Conservation (phyloP, 2,797 vertebrate genomes). For the Rhabdomys pumilio region DNA sequence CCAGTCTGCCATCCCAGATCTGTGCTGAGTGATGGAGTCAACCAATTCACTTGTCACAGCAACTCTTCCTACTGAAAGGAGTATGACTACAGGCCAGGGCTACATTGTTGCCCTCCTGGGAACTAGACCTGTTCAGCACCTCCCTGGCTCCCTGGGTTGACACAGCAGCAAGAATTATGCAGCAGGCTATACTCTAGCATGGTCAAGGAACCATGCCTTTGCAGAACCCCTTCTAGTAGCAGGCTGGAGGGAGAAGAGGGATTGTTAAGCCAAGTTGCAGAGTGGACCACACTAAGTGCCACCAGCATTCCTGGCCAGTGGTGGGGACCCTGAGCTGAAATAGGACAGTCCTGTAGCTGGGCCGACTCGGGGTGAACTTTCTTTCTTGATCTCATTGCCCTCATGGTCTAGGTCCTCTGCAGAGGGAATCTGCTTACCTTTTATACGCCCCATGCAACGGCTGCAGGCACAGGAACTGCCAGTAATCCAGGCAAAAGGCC, state of each 20-base stretch:
- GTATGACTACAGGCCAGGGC: background rate
- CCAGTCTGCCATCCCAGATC: too few species aligned
- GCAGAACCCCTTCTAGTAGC: background rate
- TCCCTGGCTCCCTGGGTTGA: background rate
- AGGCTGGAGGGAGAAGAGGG: background rate
- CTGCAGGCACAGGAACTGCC: constrained; percentile 98
- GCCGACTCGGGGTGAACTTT: background rate
- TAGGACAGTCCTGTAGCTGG: rapidly evolving
- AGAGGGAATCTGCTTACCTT: constrained; percentile 91
- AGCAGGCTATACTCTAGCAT: background rate
- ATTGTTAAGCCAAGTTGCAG: background rate
- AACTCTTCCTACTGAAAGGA: rapidly evolving
- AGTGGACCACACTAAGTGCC: background rate
- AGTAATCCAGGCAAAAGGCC: constrained; percentile 98
- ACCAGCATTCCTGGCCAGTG: background rate
- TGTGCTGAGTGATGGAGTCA: background rate
- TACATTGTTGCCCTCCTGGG: background rate
- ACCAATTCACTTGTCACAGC: background rate
- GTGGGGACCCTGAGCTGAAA: background rate
- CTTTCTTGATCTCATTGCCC: background rate
- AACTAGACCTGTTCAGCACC: background rate
- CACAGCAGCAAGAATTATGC: background rate
- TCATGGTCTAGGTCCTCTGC: background rate
- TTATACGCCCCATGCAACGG: constrained; percentile 96
- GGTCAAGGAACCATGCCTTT: background rate